These are phyloP conservation scores for Sicus ferrugineus DNA, from an alignment of 2,888 invertebrate genomes.

Conservation along the genomic window DNA sequence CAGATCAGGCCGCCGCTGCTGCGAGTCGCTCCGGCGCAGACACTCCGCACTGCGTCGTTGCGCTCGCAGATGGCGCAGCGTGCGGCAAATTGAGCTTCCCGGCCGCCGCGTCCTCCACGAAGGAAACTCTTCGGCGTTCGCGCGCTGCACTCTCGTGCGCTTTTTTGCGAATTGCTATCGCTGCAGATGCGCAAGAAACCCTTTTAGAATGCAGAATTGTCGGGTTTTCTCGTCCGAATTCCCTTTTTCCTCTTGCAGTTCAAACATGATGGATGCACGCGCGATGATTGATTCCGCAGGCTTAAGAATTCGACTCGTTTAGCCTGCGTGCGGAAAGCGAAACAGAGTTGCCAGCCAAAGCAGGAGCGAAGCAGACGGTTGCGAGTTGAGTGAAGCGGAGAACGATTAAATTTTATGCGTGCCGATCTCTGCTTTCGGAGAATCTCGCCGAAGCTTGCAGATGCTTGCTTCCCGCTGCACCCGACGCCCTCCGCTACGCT, in stretches of 20 bases:
- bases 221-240: background rate
- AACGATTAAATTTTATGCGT: too few species aligned
- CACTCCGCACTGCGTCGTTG: background rate
- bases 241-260: background rate
- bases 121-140: background rate
- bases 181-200: constrained; percentile 12
- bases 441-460: too few species aligned
- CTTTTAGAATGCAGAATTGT: background rate
- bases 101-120: background rate
- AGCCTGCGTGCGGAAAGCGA: background rate
- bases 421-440: too few species aligned
- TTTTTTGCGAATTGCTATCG: background rate
- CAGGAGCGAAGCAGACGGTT: too few species aligned
- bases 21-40: background rate
- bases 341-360: too few species aligned
- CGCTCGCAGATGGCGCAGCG: constrained; percentile 40
- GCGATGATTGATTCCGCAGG: constrained; percentile 19
- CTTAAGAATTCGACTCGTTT: constrained; percentile 19
- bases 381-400: too few species aligned
- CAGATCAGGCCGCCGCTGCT: background rate
- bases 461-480: too few species aligned
- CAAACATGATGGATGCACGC: background rate
- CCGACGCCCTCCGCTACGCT: background rate
- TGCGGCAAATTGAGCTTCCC: constrained; percentile 49
- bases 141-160: background rate